phyloP scores from a whole-genome alignment of 2,797 vertebrate genomes.

The Anabacerthia variegaticeps region DNA sequence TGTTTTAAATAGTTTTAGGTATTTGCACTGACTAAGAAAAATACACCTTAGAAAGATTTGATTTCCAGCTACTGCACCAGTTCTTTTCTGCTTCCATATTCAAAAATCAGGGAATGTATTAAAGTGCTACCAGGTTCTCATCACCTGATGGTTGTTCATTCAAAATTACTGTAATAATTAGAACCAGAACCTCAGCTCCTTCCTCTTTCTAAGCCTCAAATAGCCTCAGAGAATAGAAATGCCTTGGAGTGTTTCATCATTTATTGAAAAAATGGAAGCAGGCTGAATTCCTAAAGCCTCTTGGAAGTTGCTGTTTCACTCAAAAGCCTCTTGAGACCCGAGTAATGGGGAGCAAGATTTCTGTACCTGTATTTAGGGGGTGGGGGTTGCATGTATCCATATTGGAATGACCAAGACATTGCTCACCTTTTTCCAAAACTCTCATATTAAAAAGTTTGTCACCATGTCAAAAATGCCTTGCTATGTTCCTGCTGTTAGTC shows the following conservation, averaged over 20 bases:
- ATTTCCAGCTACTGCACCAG: not conserved
- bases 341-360: not conserved
- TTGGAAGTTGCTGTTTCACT: not conserved
- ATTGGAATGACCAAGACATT: not conserved
- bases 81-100: not conserved
- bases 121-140: not conserved
- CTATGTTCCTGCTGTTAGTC: not conserved
- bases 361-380: not conserved
- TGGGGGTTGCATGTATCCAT: not conserved
- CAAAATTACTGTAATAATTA: conserved; percentile 30
- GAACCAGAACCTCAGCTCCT: conserved; percentile 14
- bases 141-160: not conserved
- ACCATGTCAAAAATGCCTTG: not conserved
- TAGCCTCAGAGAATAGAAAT: not conserved
- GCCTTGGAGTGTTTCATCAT: not conserved
- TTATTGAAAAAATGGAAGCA: conserved; percentile 31
- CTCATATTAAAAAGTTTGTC: not conserved
- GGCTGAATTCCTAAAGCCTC: not conserved
- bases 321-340: not conserved
- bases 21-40: not conserved
- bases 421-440: not conserved
- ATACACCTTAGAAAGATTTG: not conserved
- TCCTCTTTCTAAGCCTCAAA: conserved; percentile 11
- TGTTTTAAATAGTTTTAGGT: not conserved
- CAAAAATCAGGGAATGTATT: not conserved